Conservation (phyloP, 2,888 invertebrate species). For the Bursaphelenchus okinawaensis region DNA sequence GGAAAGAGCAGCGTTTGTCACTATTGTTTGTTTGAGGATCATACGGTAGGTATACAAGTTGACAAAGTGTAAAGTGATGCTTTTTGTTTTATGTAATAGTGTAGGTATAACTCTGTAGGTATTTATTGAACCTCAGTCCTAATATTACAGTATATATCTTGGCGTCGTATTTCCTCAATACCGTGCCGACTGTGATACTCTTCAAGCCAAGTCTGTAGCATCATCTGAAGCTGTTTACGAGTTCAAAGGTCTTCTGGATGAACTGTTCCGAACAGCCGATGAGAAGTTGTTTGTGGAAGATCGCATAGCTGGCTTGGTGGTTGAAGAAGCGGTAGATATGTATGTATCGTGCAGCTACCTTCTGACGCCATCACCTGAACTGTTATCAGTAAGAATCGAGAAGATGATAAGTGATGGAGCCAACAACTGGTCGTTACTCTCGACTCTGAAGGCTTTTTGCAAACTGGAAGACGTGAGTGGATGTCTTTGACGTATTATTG, state of each 20-base stretch:
- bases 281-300: slow-evolving; percentile 22
- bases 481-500: not conserved
- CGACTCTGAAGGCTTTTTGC: slow-evolving; percentile 23
- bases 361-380: slow-evolving; percentile 21
- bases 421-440: slow-evolving; percentile 22
- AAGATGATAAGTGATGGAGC: slow-evolving; percentile 15
- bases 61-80: no score
- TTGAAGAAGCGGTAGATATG: slow-evolving; percentile 26
- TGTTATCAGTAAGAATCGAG: slow-evolving; percentile 14
- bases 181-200: slow-evolving; percentile 68
- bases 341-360: slow-evolving; percentile 24
- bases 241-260: slow-evolving; percentile 73
- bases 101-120: no score
- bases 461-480: slow-evolving; percentile 15
- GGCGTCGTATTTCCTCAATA: slow-evolving; percentile 10
- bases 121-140: no score
- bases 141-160: slow-evolving; percentile 15
- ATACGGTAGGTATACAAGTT: slow-evolving; percentile 15
- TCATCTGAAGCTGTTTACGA: slow-evolving; percentile 73
- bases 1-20: slow-evolving; percentile 40
- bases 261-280: slow-evolving; percentile 62
- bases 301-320: slow-evolving; percentile 22
- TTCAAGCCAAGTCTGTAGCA: slow-evolving; percentile 63
- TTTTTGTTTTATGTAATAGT: not conserved
- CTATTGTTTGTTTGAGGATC: slow-evolving; percentile 32